These are phyloP conservation scores for Protodeltote pygarga DNA, from an alignment of 2,888 invertebrate species.

Conservation along the genomic window DNA sequence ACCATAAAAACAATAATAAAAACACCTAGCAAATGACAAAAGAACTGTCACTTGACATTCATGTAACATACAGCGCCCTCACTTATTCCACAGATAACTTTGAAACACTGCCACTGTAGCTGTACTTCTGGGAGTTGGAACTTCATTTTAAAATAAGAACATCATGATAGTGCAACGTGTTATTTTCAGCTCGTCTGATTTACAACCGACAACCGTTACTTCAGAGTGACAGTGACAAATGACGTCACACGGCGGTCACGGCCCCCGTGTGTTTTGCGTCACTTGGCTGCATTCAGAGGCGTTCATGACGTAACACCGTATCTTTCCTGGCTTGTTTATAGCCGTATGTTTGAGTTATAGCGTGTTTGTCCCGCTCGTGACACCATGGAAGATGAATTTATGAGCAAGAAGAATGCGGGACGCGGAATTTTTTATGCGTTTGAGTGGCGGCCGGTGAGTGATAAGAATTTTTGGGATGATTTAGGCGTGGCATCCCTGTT, in stretches of 20 bases:
- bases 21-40: too few relatives aligned
- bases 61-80: too few relatives aligned
- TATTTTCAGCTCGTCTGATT: conserved; percentile 61
- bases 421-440: conserved; percentile 53
- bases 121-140: too few relatives aligned
- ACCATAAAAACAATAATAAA: too few relatives aligned
- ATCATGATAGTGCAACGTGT: conserved; percentile 31
- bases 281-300: conserved; percentile 54
- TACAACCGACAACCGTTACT: conserved; percentile 67
- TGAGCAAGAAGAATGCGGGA: conserved; percentile 53
- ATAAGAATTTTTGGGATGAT: conserved; percentile 48
- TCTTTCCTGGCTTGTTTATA: conserved; percentile 68
- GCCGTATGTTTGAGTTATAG: conserved; percentile 73
- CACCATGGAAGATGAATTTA: conserved; percentile 66
- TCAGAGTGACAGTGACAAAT: conserved; percentile 77
- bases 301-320: conserved; percentile 58
- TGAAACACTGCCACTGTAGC: too few relatives aligned
- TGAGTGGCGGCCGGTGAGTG: conserved; percentile 43
- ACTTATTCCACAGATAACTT: too few relatives aligned
- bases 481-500: conserved; percentile 25
- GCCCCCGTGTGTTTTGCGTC: conserved; percentile 71
- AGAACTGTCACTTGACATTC: too few relatives aligned
- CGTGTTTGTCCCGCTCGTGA: conserved; percentile 62
- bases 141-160: conserved; percentile 42
- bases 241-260: conserved; percentile 71